Conservation (phyloP, 2,888 invertebrate species). For the Cremastinae sp. region DNA sequence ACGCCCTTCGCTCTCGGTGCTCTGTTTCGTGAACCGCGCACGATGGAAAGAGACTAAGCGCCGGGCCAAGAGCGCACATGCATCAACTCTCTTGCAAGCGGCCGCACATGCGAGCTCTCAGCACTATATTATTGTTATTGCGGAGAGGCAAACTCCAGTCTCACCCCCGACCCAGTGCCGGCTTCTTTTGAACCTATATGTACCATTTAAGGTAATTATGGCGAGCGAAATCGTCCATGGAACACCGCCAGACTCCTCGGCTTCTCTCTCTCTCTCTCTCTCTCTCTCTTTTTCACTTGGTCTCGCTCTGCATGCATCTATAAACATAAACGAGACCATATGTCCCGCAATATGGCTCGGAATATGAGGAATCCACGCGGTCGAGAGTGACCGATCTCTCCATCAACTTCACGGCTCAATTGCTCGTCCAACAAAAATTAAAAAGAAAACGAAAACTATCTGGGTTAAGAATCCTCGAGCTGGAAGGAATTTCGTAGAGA, state of each 20-base stretch:
- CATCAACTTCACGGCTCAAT: too few species aligned
- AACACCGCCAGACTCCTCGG: constrained; percentile 36
- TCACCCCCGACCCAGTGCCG: constrained; percentile 43
- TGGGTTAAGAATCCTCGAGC: too few species aligned
- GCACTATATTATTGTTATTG: constrained; percentile 54
- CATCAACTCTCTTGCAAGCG: constrained; percentile 51
- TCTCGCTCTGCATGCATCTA: background rate
- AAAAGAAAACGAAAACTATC: too few species aligned
- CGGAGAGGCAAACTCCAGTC: constrained; percentile 37
- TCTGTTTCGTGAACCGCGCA: constrained; percentile 41
- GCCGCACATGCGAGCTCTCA: constrained; percentile 31
- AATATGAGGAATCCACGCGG: background rate
- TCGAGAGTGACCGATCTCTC: too few species aligned
- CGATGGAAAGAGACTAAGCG: constrained; percentile 33
- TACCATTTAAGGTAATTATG: constrained; percentile 59
- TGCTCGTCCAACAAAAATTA: too few species aligned
- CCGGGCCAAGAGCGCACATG: constrained; percentile 38
- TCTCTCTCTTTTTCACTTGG: constrained; percentile 25
- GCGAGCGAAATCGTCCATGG: constrained; percentile 48
- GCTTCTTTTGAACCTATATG: constrained; percentile 54
- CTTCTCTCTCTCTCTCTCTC: constrained; percentile 18
- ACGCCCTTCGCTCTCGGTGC: constrained; percentile 9
- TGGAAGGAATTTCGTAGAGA: too few species aligned
- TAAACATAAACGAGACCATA: background rate
- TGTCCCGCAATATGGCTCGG: background rate